These are phyloP conservation scores for Tethea ocularis DNA, from an alignment of 2,888 invertebrate species.

Conservation along the genomic window DNA sequence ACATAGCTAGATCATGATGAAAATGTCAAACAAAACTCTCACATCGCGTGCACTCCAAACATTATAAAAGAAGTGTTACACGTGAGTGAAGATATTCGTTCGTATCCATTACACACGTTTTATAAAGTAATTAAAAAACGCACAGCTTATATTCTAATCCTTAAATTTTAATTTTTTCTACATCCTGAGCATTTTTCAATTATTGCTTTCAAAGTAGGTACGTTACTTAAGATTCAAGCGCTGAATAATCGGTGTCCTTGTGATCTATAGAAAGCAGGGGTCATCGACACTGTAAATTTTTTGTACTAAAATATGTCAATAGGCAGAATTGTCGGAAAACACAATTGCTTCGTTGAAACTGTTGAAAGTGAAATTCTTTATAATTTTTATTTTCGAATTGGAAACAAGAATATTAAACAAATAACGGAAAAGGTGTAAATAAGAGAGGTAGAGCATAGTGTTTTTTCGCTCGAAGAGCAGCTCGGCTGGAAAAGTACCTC, in stretches of 20 bases:
- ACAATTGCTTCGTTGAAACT: slow-evolving; percentile 54
- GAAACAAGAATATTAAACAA: slow-evolving; percentile 17
- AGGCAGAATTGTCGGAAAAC: slow-evolving; percentile 46
- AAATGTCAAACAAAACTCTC: neutral
- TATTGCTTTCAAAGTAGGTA: too few species aligned
- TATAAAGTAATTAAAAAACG: neutral
- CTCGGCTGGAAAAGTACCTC: too few species aligned
- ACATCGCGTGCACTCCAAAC: neutral
- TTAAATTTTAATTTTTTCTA: neutral
- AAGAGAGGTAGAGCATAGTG: too few species aligned
- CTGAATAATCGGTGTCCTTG: slow-evolving; percentile 50
- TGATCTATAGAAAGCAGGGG: slow-evolving; percentile 60
- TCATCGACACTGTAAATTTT: slow-evolving; percentile 59
- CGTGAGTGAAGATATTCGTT: neutral
- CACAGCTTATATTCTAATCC: neutral
- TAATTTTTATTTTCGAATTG: slow-evolving; percentile 40
- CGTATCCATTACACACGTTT: neutral
- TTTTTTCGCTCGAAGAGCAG: too few species aligned
- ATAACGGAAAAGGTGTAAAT: slow-evolving; percentile 4
- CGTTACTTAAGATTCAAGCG: slow-evolving; percentile 22
- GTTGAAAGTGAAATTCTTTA: slow-evolving; percentile 56
- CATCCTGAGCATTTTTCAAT: too few species aligned
- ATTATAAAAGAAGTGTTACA: neutral
- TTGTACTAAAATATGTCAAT: slow-evolving; percentile 49
- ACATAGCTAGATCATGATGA: neutral